phyloP scores from a whole-genome alignment of 2,888 invertebrate species.

The Trimorus sp. region DNA sequence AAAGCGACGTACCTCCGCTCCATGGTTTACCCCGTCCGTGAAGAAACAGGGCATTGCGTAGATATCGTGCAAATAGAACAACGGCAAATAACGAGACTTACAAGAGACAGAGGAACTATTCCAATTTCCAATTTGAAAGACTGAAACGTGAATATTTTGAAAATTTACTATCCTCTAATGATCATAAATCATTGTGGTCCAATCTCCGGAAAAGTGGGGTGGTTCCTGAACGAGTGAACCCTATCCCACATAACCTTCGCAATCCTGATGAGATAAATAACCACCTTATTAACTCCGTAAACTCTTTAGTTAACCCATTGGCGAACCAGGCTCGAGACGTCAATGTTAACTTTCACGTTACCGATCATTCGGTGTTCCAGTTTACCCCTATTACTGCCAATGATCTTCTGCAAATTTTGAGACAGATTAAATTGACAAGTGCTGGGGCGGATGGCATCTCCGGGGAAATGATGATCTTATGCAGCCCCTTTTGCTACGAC shows the following conservation, averaged over 20 bases:
- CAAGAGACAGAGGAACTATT: neutral
- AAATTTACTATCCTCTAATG: neutral
- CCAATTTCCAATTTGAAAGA: neutral
- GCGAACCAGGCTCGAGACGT: no score
- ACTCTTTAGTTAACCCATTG: no score
- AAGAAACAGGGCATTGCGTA: slow-evolving; percentile 1
- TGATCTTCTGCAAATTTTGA: neutral
- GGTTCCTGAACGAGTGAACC: neutral
- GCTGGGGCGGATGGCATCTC: slow-evolving; percentile 9
- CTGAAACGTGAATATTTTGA: neutral
- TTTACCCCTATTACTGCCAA: no score
- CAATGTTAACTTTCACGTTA: no score
- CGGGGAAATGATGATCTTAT: neutral
- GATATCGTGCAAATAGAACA: neutral
- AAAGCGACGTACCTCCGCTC: neutral
- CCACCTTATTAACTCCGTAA: neutral
- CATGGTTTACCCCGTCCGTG: neutral
- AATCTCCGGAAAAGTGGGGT: neutral
- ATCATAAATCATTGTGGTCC: neutral
- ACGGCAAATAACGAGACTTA: neutral
- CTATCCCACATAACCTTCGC: neutral
- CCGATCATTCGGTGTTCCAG: no score
- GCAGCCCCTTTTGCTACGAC: slow-evolving; percentile 4
- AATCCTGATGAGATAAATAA: no score
- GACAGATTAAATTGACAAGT: slow-evolving; percentile 13